Evolutionary conservation across 2,888 invertebrate genomes (phyloP).

Genomic region (Microctonus brassicae): DNA sequence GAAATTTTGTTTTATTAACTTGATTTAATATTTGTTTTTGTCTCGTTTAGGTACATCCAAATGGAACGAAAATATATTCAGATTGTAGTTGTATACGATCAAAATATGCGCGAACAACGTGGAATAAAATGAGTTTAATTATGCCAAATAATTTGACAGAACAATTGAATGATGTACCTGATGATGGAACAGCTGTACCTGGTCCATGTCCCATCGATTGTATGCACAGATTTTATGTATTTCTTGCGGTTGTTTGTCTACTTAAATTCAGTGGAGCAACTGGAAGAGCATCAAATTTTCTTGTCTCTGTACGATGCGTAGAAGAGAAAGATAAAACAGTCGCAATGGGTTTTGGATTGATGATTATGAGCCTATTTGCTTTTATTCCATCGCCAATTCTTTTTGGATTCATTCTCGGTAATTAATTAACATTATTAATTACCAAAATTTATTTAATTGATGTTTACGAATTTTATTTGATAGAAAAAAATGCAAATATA

Average conservation of each 20-base stretch:
- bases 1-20: background rate
- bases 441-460: slow-evolving; percentile 6
- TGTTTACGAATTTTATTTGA: no score
- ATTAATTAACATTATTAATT: slow-evolving; percentile 43
- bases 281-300: slow-evolving; percentile 75
- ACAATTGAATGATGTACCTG: slow-evolving; percentile 20
- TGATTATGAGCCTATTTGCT: slow-evolving; percentile 78
- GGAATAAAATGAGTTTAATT: slow-evolving; percentile 35
- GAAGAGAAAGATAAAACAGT: slow-evolving; percentile 81
- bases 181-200: slow-evolving; percentile 67
- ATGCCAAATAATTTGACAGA: background rate
- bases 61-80: slow-evolving; percentile 64
- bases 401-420: slow-evolving; percentile 80
- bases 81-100: slow-evolving; percentile 71
- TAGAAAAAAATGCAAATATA: no score
- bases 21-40: background rate
- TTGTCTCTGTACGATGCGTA: slow-evolving; percentile 78
- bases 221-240: slow-evolving; percentile 72
- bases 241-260: slow-evolving; percentile 72
- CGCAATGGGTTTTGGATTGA: slow-evolving; percentile 79
- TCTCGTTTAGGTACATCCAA: slow-evolving; percentile 52
- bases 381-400: slow-evolving; percentile 84
- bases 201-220: slow-evolving; percentile 75
- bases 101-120: slow-evolving; percentile 45
- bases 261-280: slow-evolving; percentile 75